These are phyloP conservation scores for Andrena marginata DNA, from an alignment of 2,888 invertebrate species.

Conservation along the genomic window DNA sequence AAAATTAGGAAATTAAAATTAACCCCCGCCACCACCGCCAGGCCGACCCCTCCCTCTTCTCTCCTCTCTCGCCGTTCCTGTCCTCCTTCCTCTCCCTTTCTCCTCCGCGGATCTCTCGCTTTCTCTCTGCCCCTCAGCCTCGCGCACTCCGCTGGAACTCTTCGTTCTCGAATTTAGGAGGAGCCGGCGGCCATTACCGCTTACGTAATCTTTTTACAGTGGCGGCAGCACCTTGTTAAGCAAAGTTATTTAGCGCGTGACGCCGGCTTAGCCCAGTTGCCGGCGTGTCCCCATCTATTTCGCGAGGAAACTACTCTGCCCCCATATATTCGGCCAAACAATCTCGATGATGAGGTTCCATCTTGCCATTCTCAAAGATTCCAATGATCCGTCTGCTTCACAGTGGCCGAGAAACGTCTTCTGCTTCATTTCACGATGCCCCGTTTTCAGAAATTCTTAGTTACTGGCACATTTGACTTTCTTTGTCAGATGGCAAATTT, in stretches of 20 bases:
- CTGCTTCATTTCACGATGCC: not conserved
- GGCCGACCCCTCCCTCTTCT: slow-evolving; percentile 17
- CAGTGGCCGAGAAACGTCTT: not conserved
- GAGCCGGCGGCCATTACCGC: slow-evolving; percentile 77
- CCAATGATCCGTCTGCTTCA: not conserved
- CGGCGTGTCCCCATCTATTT: slow-evolving; percentile 26
- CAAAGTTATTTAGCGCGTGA: slow-evolving; percentile 75
- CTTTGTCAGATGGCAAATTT: too few species aligned
- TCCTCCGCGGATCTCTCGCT: slow-evolving; percentile 31
- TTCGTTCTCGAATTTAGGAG: slow-evolving; percentile 77
- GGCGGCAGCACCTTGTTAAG: slow-evolving; percentile 77
- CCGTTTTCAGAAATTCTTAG: not conserved
- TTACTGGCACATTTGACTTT: too few species aligned
- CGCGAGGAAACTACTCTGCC: slow-evolving; percentile 8
- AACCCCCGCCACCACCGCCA: slow-evolving; percentile 73
- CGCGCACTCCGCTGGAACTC: slow-evolving; percentile 69
- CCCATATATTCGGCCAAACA: slow-evolving; percentile 17
- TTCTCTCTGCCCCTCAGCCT: slow-evolving; percentile 42
- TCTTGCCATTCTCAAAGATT: not conserved
- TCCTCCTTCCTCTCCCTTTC: slow-evolving; percentile 28
- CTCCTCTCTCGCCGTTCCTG: slow-evolving; percentile 21
- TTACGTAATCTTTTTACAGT: slow-evolving; percentile 77
- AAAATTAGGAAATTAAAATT: slow-evolving; percentile 85
- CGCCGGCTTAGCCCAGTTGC: slow-evolving; percentile 37
- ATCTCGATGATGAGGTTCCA: not conserved